Base-by-base conservation (phyloP, 2,797 vertebrate genomes). In the Microctenopoma stevenorrisi region DNA sequence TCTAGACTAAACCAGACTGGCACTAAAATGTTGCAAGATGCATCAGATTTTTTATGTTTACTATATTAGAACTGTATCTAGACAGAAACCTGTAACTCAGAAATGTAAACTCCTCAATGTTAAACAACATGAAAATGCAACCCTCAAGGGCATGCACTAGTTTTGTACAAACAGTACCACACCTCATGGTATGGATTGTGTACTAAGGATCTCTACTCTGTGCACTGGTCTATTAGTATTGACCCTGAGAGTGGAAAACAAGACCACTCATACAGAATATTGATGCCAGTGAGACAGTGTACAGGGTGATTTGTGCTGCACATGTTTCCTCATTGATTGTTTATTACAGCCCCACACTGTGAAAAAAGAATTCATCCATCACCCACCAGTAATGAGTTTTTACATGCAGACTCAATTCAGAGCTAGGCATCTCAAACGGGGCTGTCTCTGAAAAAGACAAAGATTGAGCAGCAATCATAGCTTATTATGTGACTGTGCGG, bases 241-340 rank as follows among this genome's bases (percentile, higher is more conserved):
- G 89, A 93, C 87, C 84, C 86, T 76, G 78, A 78, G 81, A 82
- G 85, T 76, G 69, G 88, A 88, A 90, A 89, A 89, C 81, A 86
- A 86, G 85, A 88, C 80, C 83, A 79, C 81, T 92, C 89, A 87
- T 86, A 80, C 72, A 56, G 86, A 87, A 89, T 92, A 92, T 91
- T 88, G 86, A 92, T 88, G 88, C 51, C 47, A 74, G 64, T 11
- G 64, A 84, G 69, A 74, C 76, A 64, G 75, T 47, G 66, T 77
- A 64, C 76, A 65, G 82, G 76, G 82, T 86, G 90, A 89, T 87
- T 86, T 91, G 86, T 86, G 84, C 86, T 70, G 78, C 86, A 86
- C 85, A 88, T 90, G 84, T 79, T 86, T 91, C 88, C 82, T 64
- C 87, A 90, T 88, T 90, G 91, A 93, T 92, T 90, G 89, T 91